These are phyloP conservation scores for Scleropages formosus DNA, from an alignment of 2,797 vertebrate species.

Conservation along the genomic window DNA sequence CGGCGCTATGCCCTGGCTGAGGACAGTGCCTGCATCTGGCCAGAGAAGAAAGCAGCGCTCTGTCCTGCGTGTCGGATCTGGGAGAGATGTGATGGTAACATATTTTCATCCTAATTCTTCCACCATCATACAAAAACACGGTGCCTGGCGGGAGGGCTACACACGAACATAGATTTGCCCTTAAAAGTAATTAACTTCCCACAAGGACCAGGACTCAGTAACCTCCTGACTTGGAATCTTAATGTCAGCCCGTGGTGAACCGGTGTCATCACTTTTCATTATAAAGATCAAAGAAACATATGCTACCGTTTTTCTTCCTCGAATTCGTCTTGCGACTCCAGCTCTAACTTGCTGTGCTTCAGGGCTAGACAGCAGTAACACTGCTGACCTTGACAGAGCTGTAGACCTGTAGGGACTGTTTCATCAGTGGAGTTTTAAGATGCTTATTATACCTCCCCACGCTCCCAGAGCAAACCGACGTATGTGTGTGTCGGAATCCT, in stretches of 20 bases:
- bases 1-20: conserved; percentile 54
- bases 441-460: background rate
- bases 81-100: conserved; percentile 63
- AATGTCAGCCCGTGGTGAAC: background rate
- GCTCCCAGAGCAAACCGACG: conserved; percentile 54
- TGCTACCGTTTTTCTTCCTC: no score
- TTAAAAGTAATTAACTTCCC: background rate
- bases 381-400: background rate
- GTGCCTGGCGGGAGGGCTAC: background rate
- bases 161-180: conserved; percentile 8
- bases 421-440: background rate
- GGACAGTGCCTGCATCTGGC: conserved; percentile 59
- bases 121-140: background rate
- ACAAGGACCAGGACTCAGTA: background rate
- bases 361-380: no score
- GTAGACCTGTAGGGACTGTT: background rate
- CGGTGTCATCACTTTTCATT: background rate
- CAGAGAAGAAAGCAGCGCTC: conserved; percentile 34
- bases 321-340: no score
- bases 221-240: background rate
- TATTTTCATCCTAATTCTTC: background rate
- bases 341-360: no score
- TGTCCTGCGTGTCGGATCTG: conserved; percentile 68
- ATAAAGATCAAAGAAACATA: no score
- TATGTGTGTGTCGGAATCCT: conserved; percentile 60